These are phyloP conservation scores for Dermochelys coriacea DNA, from an alignment of 2,797 vertebrate genomes.

Conservation along the genomic window DNA sequence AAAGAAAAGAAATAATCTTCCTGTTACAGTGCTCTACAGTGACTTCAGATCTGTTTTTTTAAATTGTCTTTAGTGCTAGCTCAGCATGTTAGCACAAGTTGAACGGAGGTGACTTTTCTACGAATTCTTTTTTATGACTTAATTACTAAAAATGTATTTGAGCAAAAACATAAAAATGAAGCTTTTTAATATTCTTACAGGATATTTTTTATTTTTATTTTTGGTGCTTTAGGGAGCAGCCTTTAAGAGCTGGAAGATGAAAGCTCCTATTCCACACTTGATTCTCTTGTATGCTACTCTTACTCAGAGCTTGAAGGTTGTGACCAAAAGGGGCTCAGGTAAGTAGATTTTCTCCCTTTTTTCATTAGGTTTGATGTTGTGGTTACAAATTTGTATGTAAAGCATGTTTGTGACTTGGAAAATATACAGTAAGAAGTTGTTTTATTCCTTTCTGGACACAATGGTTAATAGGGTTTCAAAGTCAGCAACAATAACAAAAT, in stretches of 20 bases:
- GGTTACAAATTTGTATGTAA: background rate
- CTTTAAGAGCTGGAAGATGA: conserved; percentile 91
- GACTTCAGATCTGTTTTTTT: background rate
- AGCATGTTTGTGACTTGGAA: background rate
- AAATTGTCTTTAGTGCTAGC: background rate
- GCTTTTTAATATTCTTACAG: background rate
- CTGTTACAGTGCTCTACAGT: background rate
- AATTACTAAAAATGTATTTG: background rate
- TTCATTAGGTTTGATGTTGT: background rate
- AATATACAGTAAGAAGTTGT: background rate
- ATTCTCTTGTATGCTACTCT: conserved; percentile 92
- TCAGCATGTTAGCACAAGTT: background rate
- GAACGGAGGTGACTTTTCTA: background rate
- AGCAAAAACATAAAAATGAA: background rate
- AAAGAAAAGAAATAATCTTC: background rate
- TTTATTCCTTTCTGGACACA: background rate
- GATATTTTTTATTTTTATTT: conserved; percentile 25
- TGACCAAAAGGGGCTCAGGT: conserved; percentile 98
- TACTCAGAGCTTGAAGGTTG: conserved; percentile 95
- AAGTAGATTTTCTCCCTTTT: conserved; percentile 74
- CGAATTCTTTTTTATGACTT: background rate
- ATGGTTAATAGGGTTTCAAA: background rate
- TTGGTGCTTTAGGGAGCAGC: conserved; percentile 75
- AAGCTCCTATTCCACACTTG: conserved; percentile 93
- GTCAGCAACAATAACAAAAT: background rate